Evolutionary conservation across 2,113 vertebrate genomes (phyloP), one percentile per base, ranked within the genome.

Genomic region (Hipposideros armiger): DNA sequence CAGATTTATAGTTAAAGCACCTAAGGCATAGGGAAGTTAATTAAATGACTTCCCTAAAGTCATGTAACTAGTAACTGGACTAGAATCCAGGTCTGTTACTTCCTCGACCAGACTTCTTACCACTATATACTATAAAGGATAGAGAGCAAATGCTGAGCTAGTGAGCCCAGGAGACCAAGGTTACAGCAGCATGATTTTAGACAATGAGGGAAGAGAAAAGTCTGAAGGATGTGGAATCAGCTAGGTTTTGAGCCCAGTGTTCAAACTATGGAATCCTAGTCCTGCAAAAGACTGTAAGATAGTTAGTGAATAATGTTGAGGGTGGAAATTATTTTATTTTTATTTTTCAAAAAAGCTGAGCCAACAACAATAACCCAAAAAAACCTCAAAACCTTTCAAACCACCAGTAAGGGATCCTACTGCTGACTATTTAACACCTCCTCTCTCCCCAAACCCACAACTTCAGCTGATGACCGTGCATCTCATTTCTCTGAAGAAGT

Each of bases 341-440:
- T 80, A 22, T 69, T 95, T 62, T 74, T 64, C 6, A 92, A 93
- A 96, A 77, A 66, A 70, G 64, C 87, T 82, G 58, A 97, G 66
- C 47, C 11, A 80, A 58, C 52, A 58, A 40, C 36, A 81, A 58
- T 54, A 45, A 13, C 30, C 36, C 47, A 50, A 24, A 11, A 19
- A 22, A 13, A 24, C 40, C 56, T 30, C 47, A 50, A 80, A 87
- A 28, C 40, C 58, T 81, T 85, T 87, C 76, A 96, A 95, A 94
- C 91, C 84, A 89, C 90, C 80, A 50, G 1, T 42, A 15, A 90
- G 36, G 47, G 26, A 82, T 70, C 52, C 76, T 80, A 30, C 67
- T 90, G 90, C 92, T 97, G 84, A 96, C 36, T 70, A 56, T 26
- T 81, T 96, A 93, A 95, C 95, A 96, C 84, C 90, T 96, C 87